These are phyloP conservation scores for Cheilinus undulatus DNA, from an alignment of 2,113 vertebrate species.

Conservation along the genomic window DNA sequence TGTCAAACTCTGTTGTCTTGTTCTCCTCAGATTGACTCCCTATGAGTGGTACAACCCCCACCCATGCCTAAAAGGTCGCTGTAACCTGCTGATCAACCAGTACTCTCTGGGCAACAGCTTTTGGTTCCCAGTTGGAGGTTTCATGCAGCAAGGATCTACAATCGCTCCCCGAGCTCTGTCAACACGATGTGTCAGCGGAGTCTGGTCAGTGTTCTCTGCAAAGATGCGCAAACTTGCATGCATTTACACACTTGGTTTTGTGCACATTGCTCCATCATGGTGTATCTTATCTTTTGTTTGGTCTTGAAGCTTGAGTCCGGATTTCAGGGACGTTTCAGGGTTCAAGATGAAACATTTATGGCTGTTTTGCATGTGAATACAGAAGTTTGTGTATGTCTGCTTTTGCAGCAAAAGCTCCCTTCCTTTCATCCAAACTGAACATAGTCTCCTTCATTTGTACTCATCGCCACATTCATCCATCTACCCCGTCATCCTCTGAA, in stretches of 20 bases:
- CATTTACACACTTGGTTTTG: neutral
- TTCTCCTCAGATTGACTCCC: conserved; percentile 88
- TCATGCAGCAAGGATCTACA: conserved; percentile 99
- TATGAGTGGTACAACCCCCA: conserved; percentile 99
- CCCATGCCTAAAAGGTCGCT: conserved; percentile 93
- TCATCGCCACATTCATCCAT: conserved; percentile 42
- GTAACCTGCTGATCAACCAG: conserved; percentile 96
- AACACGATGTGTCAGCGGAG: conserved; percentile 96
- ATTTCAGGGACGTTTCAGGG: neutral
- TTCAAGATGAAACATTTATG: too few species aligned
- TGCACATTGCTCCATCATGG: neutral
- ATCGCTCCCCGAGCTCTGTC: conserved; percentile 96
- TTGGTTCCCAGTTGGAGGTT: conserved; percentile 98
- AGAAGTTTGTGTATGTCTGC: conserved; percentile 23
- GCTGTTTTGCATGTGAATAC: too few species aligned
- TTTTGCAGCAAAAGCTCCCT: conserved; percentile 30
- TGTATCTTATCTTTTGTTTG: conserved; percentile 10
- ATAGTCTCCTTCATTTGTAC: conserved; percentile 31
- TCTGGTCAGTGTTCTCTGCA: conserved; percentile 88
- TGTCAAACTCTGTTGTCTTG: conserved; percentile 20
- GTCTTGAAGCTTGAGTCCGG: conserved; percentile 18
- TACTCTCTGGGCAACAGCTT: conserved; percentile 97
- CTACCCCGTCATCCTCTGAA: conserved; percentile 40
- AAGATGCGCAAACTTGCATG: neutral
- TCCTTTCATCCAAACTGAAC: conserved; percentile 28